These are phyloP conservation scores for Chelonus insularis DNA, from an alignment of 1,140 invertebrate species.

Conservation along the genomic window DNA sequence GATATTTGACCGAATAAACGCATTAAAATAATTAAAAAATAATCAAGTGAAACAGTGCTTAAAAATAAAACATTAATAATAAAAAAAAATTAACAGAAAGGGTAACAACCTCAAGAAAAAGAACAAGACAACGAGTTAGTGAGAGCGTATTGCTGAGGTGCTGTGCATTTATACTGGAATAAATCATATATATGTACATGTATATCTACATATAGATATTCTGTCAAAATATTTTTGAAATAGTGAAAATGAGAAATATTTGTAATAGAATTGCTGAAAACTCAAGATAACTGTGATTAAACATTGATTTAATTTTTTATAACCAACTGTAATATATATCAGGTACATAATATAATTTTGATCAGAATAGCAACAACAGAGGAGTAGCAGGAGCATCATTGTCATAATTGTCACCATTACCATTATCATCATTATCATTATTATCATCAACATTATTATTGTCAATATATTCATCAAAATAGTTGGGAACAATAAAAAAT, in stretches of 20 bases:
- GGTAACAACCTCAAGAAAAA: conserved; percentile 8
- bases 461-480: neutral
- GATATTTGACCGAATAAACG: neutral
- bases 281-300: too few species aligned
- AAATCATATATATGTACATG: too few species aligned
- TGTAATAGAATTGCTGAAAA: neutral
- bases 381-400: too few species aligned
- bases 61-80: neutral
- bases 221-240: conserved; percentile 42
- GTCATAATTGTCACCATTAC: too few species aligned
- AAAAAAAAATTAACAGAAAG: conserved; percentile 2
- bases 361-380: too few species aligned
- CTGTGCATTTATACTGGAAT: conserved; percentile 10
- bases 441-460: neutral
- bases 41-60: neutral
- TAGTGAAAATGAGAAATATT: conserved; percentile 10
- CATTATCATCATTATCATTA: neutral
- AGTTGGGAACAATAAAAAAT: conserved; percentile 14
- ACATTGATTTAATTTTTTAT: too few species aligned
- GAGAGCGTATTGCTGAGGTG: conserved; percentile 19
- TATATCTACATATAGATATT: too few species aligned
- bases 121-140: conserved; percentile 26
- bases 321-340: too few species aligned
- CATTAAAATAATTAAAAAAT: neutral
- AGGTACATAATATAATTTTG: too few species aligned